Evolutionary conservation across 2,888 invertebrate species (phyloP).

Genomic region (Thyatira batis): DNA sequence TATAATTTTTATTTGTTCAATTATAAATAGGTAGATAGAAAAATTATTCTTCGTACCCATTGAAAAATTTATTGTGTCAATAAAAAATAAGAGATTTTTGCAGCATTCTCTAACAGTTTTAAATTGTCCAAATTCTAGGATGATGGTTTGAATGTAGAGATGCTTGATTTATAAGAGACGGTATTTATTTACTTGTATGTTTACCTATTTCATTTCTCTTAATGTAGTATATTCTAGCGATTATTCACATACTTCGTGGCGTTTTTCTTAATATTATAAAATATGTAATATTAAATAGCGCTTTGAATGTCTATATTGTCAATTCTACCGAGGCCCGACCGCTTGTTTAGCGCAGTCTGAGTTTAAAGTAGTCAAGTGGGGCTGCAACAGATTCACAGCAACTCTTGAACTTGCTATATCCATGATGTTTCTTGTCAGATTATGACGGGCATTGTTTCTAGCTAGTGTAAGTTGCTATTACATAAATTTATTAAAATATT

Average conservation of each 20-base stretch:
- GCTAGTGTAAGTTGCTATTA: background rate
- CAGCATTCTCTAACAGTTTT: background rate
- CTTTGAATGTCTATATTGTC: conserved; percentile 76
- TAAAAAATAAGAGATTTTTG: conserved; percentile 11
- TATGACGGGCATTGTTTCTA: background rate
- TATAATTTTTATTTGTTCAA: background rate
- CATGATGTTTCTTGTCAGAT: background rate
- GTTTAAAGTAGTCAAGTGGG: conserved; percentile 43
- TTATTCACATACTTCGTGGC: conserved; percentile 59
- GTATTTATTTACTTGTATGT: background rate
- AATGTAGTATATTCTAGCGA: conserved; percentile 51
- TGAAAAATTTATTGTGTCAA: background rate
- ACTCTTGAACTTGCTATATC: conserved; percentile 5
- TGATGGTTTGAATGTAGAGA: background rate
- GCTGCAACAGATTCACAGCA: conserved; percentile 53
- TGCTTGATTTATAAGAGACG: background rate
- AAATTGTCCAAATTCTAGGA: background rate
- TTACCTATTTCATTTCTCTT: conserved; percentile 12
- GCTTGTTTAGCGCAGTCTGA: conserved; percentile 38
- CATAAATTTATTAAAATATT: no score
- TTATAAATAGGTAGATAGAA: no score
- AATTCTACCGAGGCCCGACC: conserved; percentile 69
- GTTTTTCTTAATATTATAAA: conserved; percentile 61
- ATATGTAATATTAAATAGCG: conserved; percentile 57
- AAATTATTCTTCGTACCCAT: no score